These are phyloP conservation scores for Cardiocondyla obscurior DNA, from an alignment of 1,140 invertebrate species.

Conservation along the genomic window DNA sequence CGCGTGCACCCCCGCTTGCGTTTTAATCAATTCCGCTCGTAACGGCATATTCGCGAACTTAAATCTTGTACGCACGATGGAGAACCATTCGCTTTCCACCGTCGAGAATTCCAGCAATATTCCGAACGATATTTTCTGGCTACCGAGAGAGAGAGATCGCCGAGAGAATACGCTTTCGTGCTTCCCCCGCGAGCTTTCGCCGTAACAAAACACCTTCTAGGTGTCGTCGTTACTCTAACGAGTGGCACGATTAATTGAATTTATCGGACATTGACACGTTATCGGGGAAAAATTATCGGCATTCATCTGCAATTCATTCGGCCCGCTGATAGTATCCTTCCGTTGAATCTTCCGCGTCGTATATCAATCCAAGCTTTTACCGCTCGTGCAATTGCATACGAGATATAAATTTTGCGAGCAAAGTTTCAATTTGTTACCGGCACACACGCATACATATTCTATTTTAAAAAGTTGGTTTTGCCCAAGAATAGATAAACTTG, in stretches of 20 bases:
- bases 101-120: neutral
- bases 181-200: neutral
- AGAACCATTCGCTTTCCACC: neutral
- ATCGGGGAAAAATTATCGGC: neutral
- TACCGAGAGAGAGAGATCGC: neutral
- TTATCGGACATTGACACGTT: constrained; percentile 20
- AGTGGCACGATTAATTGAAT: constrained; percentile 22
- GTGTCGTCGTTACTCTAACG: neutral
- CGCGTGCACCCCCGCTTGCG: neutral
- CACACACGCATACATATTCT: no score
- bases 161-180: neutral
- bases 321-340: neutral
- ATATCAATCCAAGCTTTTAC: neutral
- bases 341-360: neutral
- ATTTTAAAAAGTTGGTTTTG: no score
- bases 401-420: constrained; percentile 12
- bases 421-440: neutral
- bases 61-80: constrained; percentile 11
- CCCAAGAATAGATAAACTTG: no score
- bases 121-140: constrained; percentile 7
- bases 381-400: neutral
- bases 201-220: neutral
- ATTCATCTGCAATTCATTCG: constrained; percentile 9
- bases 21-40: constrained; percentile 40
- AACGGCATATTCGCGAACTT: constrained; percentile 42